Conservation (phyloP, 2,113 vertebrate genomes). For the Hassar affinis region DNA sequence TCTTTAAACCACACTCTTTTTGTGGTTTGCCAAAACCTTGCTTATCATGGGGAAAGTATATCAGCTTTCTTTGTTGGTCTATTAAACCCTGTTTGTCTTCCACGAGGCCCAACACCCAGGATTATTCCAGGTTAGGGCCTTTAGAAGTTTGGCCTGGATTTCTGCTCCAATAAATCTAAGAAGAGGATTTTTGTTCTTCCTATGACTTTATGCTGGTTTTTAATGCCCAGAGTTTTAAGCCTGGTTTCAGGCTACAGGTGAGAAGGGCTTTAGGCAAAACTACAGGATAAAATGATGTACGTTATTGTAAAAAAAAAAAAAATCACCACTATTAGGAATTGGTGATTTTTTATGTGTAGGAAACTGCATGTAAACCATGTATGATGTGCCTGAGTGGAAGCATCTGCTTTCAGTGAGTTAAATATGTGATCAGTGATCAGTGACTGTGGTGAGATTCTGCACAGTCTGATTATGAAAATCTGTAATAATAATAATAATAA, state of each 20-base stretch:
- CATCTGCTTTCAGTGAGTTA: not conserved
- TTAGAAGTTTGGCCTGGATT: not conserved
- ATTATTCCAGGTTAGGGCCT: conserved; percentile 1
- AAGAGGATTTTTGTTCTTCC: conserved; percentile 1
- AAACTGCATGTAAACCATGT: conserved; percentile 17
- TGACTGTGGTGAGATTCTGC: not conserved
- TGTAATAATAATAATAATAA: conserved; percentile 1
- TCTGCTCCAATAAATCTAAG: not conserved
- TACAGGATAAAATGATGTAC: not conserved
- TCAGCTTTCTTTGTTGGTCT: not conserved
- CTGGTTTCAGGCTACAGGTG: not conserved
- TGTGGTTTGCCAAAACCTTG: conserved; percentile 15
- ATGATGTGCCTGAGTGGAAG: conserved; percentile 19
- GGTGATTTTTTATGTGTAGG: not conserved
- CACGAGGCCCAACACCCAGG: not conserved
- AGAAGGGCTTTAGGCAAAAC: not conserved
- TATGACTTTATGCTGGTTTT: conserved; percentile 32
- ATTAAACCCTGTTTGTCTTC: conserved; percentile 31
- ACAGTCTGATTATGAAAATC: conserved; percentile 1
- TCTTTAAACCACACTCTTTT: conserved; percentile 54
- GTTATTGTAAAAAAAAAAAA: not conserved
- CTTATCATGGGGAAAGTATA: conserved; percentile 13
- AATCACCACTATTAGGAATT: not conserved
- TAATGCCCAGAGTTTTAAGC: conserved; percentile 3
- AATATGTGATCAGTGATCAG: not conserved